Conservation (phyloP, 2,888 invertebrate species). For the Drosophila villosipedis region DNA sequence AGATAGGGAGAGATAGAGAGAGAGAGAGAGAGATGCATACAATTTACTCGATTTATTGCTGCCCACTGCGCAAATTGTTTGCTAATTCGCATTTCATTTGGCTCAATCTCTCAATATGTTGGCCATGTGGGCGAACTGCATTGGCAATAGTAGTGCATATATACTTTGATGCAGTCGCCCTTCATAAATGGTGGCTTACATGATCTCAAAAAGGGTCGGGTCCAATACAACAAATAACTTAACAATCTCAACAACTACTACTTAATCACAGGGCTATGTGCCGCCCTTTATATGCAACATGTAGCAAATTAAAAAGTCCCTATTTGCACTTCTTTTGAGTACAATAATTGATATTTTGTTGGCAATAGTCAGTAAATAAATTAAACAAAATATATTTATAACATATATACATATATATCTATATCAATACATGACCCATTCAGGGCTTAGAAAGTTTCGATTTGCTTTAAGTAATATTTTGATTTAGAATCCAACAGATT, state of each 20-base stretch:
- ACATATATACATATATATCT: no score
- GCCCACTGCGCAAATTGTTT: slow-evolving; percentile 68
- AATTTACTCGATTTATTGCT: not conserved
- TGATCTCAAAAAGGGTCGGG: slow-evolving; percentile 35
- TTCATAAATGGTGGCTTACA: slow-evolving; percentile 27
- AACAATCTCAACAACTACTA: not conserved
- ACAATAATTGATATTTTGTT: not conserved
- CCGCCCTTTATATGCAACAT: not conserved
- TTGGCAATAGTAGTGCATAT: not conserved
- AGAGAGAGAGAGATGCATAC: not conserved
- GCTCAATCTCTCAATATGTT: slow-evolving; percentile 23
- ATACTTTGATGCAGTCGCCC: not conserved
- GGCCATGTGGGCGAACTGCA: slow-evolving; percentile 35
- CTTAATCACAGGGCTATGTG: not conserved
- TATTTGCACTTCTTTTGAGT: not conserved
- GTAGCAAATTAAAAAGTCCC: not conserved
- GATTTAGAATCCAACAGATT: no score
- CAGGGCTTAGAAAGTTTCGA: not conserved
- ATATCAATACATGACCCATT: not conserved
- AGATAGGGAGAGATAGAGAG: not conserved
- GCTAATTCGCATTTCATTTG: slow-evolving; percentile 40
- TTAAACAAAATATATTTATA: not conserved
- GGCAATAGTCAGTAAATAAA: not conserved
- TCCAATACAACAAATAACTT: not conserved
- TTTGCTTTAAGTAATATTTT: not conserved